Percentiles rank a stretch among this genome's conserved stretches.
These are phyloP conservation scores for Elaphurus davidianus DNA, from an alignment of 2,113 vertebrate species.

Conservation along the genomic window DNA sequence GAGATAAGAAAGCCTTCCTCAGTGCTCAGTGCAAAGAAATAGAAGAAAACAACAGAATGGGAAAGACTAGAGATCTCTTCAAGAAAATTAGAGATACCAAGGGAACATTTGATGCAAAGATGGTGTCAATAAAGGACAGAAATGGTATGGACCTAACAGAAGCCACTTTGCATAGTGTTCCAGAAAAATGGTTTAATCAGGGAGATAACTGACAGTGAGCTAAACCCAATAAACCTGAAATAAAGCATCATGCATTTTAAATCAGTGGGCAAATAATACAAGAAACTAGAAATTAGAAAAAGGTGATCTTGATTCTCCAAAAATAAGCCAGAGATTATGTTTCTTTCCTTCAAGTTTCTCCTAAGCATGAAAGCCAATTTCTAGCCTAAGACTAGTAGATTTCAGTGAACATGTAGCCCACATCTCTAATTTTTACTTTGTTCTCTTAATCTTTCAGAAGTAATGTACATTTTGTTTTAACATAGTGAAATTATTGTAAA, in stretches of 20 bases:
- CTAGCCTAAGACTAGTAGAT: neutral
- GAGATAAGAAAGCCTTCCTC: neutral
- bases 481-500: constrained; percentile 70
- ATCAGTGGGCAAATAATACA: neutral
- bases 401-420: neutral
- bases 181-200: neutral
- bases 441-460: neutral
- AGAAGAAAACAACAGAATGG: neutral
- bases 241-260: neutral
- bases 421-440: neutral
- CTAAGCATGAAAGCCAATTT: neutral
- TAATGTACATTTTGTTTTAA: neutral
- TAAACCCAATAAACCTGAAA: neutral
- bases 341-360: neutral
- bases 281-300: neutral
- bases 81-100: neutral
- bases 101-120: neutral
- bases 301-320: neutral
- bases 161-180: neutral
- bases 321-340: neutral
- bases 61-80: neutral
- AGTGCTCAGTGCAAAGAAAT: neutral
- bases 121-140: neutral
- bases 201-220: neutral
- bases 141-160: neutral